A percentile compares a stretch with the other conserved stretches of the same genome.
Conservation (phyloP, 2,797 vertebrate genomes). For the Pseudopleuronectes americanus region DNA sequence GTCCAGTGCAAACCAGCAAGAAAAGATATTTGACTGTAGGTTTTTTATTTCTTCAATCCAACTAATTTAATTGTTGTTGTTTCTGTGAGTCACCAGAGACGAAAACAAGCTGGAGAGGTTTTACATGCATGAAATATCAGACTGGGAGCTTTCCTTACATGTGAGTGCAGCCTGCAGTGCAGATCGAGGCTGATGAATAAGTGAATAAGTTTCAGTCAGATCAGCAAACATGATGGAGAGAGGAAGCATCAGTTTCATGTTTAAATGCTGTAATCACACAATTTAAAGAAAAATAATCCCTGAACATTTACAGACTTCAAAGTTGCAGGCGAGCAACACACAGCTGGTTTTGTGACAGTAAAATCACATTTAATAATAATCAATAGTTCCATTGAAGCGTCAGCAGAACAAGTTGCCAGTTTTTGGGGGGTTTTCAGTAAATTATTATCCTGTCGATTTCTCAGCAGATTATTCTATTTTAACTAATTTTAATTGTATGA, state of each 20-base stretch:
- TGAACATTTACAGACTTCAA: not conserved
- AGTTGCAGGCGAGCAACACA: too few relatives aligned
- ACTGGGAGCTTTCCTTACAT: not conserved
- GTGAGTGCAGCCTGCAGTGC: not conserved
- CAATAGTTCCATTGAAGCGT: too few relatives aligned
- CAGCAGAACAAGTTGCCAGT: too few relatives aligned
- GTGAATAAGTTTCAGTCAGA: slow-evolving; percentile 11
- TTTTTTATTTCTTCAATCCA: slow-evolving; percentile 13
- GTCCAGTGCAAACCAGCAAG: slow-evolving; percentile 3
- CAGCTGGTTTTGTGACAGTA: too few relatives aligned
- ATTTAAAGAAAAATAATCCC: slow-evolving; percentile 13
- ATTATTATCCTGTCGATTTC: too few relatives aligned
- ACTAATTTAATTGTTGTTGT: slow-evolving; percentile 15
- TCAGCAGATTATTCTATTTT: too few relatives aligned
- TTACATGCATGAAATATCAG: not conserved
- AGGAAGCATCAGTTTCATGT: slow-evolving; percentile 45
- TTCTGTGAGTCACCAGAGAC: slow-evolving; percentile 15
- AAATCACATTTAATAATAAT: too few relatives aligned
- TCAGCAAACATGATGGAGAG: slow-evolving; percentile 30
- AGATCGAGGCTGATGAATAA: not conserved
- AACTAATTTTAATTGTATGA: too few relatives aligned
- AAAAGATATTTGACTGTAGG: slow-evolving; percentile 7
- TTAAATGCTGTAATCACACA: slow-evolving; percentile 15
- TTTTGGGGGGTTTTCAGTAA: too few relatives aligned
- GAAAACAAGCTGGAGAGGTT: not conserved